phyloP scores from a whole-genome alignment of 1,140 invertebrate species.

The Bathynomus jamesi region DNA sequence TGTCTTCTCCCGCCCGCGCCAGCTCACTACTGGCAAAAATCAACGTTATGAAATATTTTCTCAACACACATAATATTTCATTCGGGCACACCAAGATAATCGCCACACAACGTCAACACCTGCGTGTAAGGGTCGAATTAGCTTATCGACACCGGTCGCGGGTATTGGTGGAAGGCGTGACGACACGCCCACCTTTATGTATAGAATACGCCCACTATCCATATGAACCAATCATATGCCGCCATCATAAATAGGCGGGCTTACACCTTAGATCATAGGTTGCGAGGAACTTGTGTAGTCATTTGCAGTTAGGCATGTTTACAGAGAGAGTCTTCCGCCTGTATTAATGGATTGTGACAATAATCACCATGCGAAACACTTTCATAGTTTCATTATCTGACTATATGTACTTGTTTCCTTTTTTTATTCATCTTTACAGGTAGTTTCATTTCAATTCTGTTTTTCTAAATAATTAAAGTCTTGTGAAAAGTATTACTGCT shows the following conservation, averaged over 20 bases:
- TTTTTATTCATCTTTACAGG: background rate
- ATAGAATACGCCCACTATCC: constrained; percentile 6
- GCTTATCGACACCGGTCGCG: constrained; percentile 33
- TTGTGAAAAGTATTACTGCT: background rate
- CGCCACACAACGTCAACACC: constrained; percentile 37
- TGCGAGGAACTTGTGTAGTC: constrained; percentile 24
- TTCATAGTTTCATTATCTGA: background rate
- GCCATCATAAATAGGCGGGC: constrained; percentile 21
- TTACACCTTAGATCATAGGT: constrained; percentile 22
- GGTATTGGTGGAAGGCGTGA: constrained; percentile 23
- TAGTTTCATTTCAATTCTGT: background rate
- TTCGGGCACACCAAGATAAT: constrained; percentile 37
- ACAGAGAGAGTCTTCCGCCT: background rate
- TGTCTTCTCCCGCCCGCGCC: constrained; percentile 7
- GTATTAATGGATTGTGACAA: background rate
- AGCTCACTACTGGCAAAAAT: constrained; percentile 38
- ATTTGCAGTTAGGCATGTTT: constrained; percentile 32
- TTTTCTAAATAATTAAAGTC: no score
- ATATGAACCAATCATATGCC: constrained; percentile 11
- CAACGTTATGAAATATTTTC: constrained; percentile 39
- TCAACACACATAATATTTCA: constrained; percentile 39
- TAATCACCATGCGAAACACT: background rate
- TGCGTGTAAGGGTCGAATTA: constrained; percentile 38
- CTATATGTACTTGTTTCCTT: background rate
- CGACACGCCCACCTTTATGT: constrained; percentile 18